Conservation (phyloP, 2,797 vertebrate species). For the Phoeniculus purpureus region DNA sequence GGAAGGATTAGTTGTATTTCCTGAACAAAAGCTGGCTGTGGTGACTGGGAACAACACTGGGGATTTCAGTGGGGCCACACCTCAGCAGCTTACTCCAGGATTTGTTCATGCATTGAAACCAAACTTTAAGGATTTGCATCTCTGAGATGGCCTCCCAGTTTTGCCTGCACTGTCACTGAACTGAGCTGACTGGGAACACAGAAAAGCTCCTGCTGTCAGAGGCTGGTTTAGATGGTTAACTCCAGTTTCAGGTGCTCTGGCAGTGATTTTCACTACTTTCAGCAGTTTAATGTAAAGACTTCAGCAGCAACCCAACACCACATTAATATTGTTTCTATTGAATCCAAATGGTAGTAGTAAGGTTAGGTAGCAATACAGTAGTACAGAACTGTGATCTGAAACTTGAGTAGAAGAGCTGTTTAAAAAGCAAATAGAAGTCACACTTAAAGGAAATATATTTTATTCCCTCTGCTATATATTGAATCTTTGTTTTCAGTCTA, state of each 20-base stretch:
- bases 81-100: not conserved
- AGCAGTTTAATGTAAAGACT: not conserved
- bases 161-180: not conserved
- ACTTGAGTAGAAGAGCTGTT: not conserved
- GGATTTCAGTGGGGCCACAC: not conserved
- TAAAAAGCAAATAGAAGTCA: not conserved
- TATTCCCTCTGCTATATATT: not conserved
- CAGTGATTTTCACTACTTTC: not conserved
- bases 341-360: not conserved
- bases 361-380: not conserved
- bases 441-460: not conserved
- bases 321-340: conserved; percentile 9
- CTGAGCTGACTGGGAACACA: not conserved
- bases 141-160: not conserved
- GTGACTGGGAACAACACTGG: not conserved
- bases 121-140: not conserved
- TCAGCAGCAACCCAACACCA: not conserved
- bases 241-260: conserved; percentile 1
- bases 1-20: not conserved
- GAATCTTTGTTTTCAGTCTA: not conserved
- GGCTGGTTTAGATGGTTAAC: not conserved
- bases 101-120: not conserved
- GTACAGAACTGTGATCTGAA: not conserved
- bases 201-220: not conserved
- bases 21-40: not conserved